Conservation (phyloP, 2,888 invertebrate species). For the Caenorhabditis wallacei region DNA sequence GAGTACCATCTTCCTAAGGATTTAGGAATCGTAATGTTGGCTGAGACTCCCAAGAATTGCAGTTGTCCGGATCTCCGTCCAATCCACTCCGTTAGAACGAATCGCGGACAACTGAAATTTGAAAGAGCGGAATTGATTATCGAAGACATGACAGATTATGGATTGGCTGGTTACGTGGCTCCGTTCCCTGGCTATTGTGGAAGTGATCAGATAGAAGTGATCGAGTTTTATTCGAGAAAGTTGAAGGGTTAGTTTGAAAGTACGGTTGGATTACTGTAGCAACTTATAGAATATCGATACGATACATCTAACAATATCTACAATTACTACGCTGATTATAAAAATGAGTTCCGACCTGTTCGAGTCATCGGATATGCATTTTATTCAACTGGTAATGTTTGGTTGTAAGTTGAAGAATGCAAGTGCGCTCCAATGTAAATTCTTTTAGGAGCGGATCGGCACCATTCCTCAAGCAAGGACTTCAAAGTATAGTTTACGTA, state of each 20-base stretch:
- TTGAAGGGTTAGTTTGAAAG: slow-evolving; percentile 3
- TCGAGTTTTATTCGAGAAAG: slow-evolving; percentile 37
- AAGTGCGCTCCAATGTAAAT: neutral
- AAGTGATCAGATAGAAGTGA: slow-evolving; percentile 26
- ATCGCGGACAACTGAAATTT: slow-evolving; percentile 21
- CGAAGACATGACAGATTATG: slow-evolving; percentile 7
- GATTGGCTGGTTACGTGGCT: slow-evolving; percentile 35
- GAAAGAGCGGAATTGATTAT: slow-evolving; percentile 8
- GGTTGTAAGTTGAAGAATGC: slow-evolving; percentile 18
- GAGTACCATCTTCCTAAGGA: slow-evolving; percentile 10
- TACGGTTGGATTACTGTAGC: neutral
- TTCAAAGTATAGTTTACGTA: slow-evolving; percentile 19
- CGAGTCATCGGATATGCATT: slow-evolving; percentile 41
- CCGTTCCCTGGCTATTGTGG: slow-evolving; percentile 44
- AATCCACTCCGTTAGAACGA: slow-evolving; percentile 32
- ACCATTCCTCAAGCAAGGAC: slow-evolving; percentile 25
- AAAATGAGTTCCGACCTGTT: slow-evolving; percentile 29
- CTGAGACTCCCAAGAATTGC: slow-evolving; percentile 13
- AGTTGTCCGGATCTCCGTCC: slow-evolving; percentile 36
- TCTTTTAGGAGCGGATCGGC: slow-evolving; percentile 22
- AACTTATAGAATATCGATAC: slow-evolving; percentile 25
- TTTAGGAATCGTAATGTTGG: slow-evolving; percentile 26
- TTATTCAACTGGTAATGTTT: slow-evolving; percentile 24
- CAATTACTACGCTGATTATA: slow-evolving; percentile 15
- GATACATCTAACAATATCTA: slow-evolving; percentile 44